phyloP scores from a whole-genome alignment of 2,888 invertebrate species.

The Synanthedon formicaeformis region DNA sequence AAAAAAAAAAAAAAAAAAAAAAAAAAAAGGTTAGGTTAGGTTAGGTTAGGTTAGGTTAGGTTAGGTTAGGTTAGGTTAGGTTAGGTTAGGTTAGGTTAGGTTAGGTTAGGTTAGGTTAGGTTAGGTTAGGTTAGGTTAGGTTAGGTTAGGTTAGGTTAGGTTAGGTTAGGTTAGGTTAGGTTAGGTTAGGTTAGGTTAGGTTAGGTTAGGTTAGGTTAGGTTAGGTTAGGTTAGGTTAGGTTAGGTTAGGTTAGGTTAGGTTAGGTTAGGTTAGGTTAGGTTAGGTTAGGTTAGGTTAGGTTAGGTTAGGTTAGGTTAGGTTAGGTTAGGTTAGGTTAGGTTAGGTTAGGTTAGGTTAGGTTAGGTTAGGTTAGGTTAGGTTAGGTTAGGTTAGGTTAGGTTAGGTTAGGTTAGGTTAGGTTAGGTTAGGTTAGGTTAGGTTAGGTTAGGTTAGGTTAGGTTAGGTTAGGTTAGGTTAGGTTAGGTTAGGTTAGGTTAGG shows the following conservation, averaged over 20 bases:
- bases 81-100: conserved; percentile 7
- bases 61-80: conserved; percentile 6
- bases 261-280: conserved; percentile 5
- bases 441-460: conserved; percentile 2
- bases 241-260: conserved; percentile 2
- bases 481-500: conserved; percentile 5
- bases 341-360: conserved; percentile 7
- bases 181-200: conserved; percentile 5
- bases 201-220: conserved; percentile 6
- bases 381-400: conserved; percentile 9
- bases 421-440: conserved; percentile 5
- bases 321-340: conserved; percentile 1
- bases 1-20: too few species aligned
- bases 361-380: conserved; percentile 8
- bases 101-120: conserved; percentile 7
- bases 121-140: conserved; percentile 6
- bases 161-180: conserved; percentile 3
- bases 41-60: conserved; percentile 6
- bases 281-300: conserved; percentile 4
- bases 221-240: conserved; percentile 8
- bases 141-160: conserved; percentile 5
- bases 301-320: conserved; percentile 2
- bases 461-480: conserved; percentile 5
- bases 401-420: conserved; percentile 9
- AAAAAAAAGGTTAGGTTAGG: conserved; percentile 8